phyloP scores from a whole-genome alignment of 2,888 invertebrate species.

The Nowickia ferox region DNA sequence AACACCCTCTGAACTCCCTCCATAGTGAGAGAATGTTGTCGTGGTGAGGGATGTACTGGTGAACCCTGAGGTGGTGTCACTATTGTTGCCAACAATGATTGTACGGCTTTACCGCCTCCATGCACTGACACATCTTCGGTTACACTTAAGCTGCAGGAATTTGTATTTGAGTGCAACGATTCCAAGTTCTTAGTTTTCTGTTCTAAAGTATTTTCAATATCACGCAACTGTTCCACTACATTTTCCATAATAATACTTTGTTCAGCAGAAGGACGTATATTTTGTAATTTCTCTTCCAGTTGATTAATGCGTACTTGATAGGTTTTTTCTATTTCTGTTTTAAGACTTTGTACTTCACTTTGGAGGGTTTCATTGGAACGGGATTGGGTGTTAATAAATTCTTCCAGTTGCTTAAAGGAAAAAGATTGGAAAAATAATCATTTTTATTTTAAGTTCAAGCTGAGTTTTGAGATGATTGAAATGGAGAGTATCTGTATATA shows the following conservation, averaged over 20 bases:
- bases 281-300: conserved; percentile 84
- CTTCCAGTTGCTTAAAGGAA: conserved; percentile 78
- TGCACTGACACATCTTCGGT: conserved; percentile 92
- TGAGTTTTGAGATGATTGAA: neutral
- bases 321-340: conserved; percentile 79
- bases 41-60: conserved; percentile 80
- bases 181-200: conserved; percentile 90
- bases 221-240: conserved; percentile 85
- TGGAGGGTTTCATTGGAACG: conserved; percentile 81
- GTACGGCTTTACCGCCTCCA: conserved; percentile 83
- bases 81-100: conserved; percentile 79
- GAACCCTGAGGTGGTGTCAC: conserved; percentile 80
- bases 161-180: conserved; percentile 87
- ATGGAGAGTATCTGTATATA: too few species aligned
- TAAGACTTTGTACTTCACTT: conserved; percentile 80
- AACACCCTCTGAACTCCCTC: conserved; percentile 85
- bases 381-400: conserved; percentile 79
- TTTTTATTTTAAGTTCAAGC: neutral
- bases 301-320: conserved; percentile 79
- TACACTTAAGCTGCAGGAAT: conserved; percentile 87
- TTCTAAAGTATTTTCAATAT: conserved; percentile 87
- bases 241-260: conserved; percentile 84
- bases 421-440: conserved; percentile 17
- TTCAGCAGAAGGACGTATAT: conserved; percentile 83
- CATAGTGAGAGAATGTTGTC: conserved; percentile 83